A percentile compares a stretch with the other conserved stretches of the same genome.
These are phyloP conservation scores for Aurelia sp. DNA, from an alignment of 30 jellyfish, hydroid and myxozoan genomes.

Conservation along the genomic window DNA sequence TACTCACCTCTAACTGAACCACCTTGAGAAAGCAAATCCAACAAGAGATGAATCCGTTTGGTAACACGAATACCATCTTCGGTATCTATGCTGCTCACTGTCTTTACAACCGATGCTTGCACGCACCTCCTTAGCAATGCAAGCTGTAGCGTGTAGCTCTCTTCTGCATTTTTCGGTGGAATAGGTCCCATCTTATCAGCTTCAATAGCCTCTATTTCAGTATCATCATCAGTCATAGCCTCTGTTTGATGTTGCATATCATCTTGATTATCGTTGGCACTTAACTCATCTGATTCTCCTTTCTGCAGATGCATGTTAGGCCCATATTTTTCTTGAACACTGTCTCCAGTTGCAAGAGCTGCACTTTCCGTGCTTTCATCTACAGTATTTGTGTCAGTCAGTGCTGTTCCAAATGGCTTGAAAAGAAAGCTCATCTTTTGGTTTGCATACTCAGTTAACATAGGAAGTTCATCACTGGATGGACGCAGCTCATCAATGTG, in stretches of 20 bases:
- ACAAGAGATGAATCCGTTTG: conserved; percentile 41
- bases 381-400: neutral
- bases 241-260: neutral
- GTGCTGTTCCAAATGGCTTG: neutral
- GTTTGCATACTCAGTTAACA: conserved; percentile 42
- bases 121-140: conserved; percentile 45
- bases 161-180: neutral
- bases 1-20: conserved; percentile 7
- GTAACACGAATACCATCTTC: conserved; percentile 20
- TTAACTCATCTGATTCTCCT: too few species aligned
- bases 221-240: neutral
- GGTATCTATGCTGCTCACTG: neutral
- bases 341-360: too few species aligned
- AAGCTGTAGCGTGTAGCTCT: conserved; percentile 26
- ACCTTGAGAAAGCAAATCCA: conserved; percentile 34
- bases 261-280: too few species aligned
- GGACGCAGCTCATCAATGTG: conserved; percentile 86
- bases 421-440: conserved; percentile 47
- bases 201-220: neutral
- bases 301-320: too few species aligned
- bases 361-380: too few species aligned
- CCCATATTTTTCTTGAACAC: too few species aligned
- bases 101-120: conserved; percentile 28
- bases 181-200: neutral
- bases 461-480: conserved; percentile 64